phyloP scores from a whole-genome alignment of 2,888 invertebrate genomes.

The Agrochola lychnidis region DNA sequence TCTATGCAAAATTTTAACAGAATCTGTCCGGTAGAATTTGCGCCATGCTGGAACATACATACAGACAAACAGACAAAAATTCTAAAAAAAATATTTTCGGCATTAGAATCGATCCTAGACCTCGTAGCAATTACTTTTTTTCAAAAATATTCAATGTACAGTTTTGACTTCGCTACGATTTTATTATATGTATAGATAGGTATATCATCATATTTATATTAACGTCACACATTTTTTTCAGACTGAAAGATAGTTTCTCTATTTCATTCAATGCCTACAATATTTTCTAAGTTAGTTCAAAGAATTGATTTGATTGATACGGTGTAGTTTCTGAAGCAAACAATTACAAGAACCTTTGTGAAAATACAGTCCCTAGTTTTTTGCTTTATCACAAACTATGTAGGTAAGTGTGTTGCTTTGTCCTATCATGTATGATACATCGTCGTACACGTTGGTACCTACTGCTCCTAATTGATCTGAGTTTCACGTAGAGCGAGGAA shows the following conservation, averaged over 20 bases:
- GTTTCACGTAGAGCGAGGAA: not conserved
- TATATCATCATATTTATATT: not conserved
- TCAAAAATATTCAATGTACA: too few relatives aligned
- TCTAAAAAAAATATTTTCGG: too few relatives aligned
- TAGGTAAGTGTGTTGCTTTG: not conserved
- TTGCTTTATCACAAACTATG: not conserved
- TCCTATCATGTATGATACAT: not conserved
- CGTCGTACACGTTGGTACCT: not conserved
- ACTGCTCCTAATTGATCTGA: constrained; percentile 26
- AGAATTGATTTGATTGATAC: not conserved
- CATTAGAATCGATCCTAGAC: too few relatives aligned
- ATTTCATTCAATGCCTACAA: not conserved
- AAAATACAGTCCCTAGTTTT: not conserved
- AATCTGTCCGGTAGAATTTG: too few relatives aligned
- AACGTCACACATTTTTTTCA: not conserved
- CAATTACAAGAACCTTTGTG: not conserved
- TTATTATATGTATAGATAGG: too few relatives aligned
- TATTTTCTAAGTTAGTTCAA: not conserved
- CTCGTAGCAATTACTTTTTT: too few relatives aligned
- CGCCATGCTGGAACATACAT: too few relatives aligned
- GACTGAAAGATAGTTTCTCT: too few relatives aligned
- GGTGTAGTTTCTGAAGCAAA: not conserved
- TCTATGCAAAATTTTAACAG: too few relatives aligned
- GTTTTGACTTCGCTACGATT: too few relatives aligned
- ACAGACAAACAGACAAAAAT: too few relatives aligned